Percentiles rank a stretch among this genome's conserved stretches.
Conservation (phyloP, 2,113 vertebrate genomes). For the Dicrurus megarhynchus region DNA sequence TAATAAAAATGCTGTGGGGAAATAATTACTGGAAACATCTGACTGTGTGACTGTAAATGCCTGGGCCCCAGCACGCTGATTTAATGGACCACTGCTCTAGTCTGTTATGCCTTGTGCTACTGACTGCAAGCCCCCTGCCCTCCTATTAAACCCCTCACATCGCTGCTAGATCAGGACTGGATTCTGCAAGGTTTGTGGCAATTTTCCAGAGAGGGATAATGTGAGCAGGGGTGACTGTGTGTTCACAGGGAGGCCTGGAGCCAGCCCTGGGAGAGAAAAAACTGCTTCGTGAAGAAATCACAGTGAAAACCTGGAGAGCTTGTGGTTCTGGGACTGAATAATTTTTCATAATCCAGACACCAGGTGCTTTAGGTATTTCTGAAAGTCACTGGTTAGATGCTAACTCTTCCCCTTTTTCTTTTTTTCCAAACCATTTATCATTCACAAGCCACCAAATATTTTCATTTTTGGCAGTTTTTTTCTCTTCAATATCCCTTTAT, state of each 20-base stretch:
- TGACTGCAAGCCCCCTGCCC: conserved; percentile 40
- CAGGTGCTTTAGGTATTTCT: conserved; percentile 9
- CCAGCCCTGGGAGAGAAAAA: neutral
- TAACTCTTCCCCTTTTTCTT: neutral
- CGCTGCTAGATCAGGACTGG: neutral
- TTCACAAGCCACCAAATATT: neutral
- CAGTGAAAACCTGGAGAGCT: neutral
- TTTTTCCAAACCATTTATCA: neutral
- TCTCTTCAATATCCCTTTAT: neutral
- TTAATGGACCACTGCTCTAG: conserved; percentile 65
- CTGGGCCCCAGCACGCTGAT: conserved; percentile 59
- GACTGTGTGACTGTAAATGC: conserved; percentile 76
- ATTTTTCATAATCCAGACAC: neutral
- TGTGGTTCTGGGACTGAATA: neutral
- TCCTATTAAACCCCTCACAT: conserved; percentile 38
- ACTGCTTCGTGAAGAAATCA: neutral
- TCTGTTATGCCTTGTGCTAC: conserved; percentile 58
- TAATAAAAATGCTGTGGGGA: conserved; percentile 77
- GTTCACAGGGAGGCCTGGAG: conserved; percentile 22
- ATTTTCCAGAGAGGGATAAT: conserved; percentile 45
- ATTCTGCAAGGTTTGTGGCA: conserved; percentile 44
- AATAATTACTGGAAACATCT: conserved; percentile 80
- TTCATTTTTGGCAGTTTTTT: neutral
- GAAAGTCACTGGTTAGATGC: neutral
- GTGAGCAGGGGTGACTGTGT: conserved; percentile 5